A percentile compares a stretch with the other conserved stretches of the same genome.
Conservation (phyloP, 2,113 vertebrate genomes). For the Pogonocichla stellata region DNA sequence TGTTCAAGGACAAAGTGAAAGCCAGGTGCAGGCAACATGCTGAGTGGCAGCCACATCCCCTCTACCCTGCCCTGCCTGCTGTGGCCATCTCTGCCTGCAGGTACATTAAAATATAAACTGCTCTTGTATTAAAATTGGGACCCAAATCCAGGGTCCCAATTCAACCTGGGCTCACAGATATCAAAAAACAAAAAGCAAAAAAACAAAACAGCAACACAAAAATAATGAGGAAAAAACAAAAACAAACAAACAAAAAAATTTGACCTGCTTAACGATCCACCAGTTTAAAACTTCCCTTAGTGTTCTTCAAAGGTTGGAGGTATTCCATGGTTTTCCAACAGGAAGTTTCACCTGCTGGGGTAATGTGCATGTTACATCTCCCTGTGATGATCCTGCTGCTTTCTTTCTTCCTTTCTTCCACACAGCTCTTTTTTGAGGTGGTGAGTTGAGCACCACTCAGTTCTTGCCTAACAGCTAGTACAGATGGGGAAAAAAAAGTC, state of each 20-base stretch:
- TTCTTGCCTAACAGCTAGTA: not conserved
- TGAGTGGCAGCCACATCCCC: not conserved
- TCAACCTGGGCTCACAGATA: not conserved
- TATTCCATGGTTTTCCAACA: not conserved
- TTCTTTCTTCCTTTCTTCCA: not conserved
- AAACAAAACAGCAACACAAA: not conserved
- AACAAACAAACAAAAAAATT: not conserved
- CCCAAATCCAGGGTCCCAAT: not conserved
- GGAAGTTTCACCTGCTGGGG: not conserved
- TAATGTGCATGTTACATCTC: accelerated
- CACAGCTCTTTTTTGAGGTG: not conserved
- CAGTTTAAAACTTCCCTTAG: not conserved
- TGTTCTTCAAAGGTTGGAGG: not conserved
- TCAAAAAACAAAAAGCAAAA: not conserved
- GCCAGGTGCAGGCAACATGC: not conserved
- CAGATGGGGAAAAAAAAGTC: not conserved
- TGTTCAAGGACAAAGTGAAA: not conserved
- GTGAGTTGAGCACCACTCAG: not conserved
- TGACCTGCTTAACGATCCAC: not conserved
- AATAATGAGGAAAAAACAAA: too few species aligned
- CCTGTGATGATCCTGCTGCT: not conserved
- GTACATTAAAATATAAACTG: not conserved
- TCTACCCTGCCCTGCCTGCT: not conserved
- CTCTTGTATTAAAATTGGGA: accelerated
- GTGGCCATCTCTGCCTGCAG: not conserved